These are phyloP conservation scores for Catostylus mosaicus DNA, from an alignment of 30 jellyfish, hydroid and myxozoan genomes.

Conservation along the genomic window DNA sequence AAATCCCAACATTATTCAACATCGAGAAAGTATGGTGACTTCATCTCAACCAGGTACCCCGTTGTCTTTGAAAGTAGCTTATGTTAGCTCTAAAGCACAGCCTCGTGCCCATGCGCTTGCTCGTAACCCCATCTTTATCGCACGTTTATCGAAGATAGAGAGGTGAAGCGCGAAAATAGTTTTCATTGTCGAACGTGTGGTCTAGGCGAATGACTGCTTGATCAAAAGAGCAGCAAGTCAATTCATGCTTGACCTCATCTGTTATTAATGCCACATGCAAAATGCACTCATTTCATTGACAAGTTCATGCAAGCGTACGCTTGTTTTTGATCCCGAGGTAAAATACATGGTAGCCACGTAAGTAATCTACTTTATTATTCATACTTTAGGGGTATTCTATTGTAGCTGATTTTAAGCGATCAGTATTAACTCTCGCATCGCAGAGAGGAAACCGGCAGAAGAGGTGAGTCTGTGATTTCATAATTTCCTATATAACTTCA, in stretches of 20 bases:
- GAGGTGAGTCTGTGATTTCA: slow-evolving; percentile 26
- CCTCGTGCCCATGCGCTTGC: too few species aligned
- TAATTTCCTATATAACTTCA: background rate
- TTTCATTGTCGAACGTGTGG: slow-evolving; percentile 18
- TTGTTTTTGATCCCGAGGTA: slow-evolving; percentile 63
- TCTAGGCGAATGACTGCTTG: slow-evolving; percentile 23
- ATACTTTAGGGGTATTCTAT: slow-evolving; percentile 64
- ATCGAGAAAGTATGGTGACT: too few species aligned
- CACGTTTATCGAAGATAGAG: too few species aligned
- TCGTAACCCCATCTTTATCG: too few species aligned
- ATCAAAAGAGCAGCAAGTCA: slow-evolving; percentile 37
- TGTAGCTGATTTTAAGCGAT: slow-evolving; percentile 73
- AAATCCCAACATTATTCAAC: too few species aligned
- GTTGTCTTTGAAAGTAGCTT: too few species aligned
- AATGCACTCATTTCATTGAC: slow-evolving; percentile 43
- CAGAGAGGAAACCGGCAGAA: slow-evolving; percentile 77
- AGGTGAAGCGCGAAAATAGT: background rate
- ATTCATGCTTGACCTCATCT: slow-evolving; percentile 52
- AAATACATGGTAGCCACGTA: slow-evolving; percentile 74
- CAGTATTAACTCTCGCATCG: slow-evolving; percentile 72
- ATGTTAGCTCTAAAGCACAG: too few species aligned
- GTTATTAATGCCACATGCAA: slow-evolving; percentile 54
- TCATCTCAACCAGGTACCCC: too few species aligned
- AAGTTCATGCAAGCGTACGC: slow-evolving; percentile 65
- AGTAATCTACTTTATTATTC: slow-evolving; percentile 60